Conservation (phyloP, 2,113 vertebrate species). For the Sinocyclocheilus anophthalmus region DNA sequence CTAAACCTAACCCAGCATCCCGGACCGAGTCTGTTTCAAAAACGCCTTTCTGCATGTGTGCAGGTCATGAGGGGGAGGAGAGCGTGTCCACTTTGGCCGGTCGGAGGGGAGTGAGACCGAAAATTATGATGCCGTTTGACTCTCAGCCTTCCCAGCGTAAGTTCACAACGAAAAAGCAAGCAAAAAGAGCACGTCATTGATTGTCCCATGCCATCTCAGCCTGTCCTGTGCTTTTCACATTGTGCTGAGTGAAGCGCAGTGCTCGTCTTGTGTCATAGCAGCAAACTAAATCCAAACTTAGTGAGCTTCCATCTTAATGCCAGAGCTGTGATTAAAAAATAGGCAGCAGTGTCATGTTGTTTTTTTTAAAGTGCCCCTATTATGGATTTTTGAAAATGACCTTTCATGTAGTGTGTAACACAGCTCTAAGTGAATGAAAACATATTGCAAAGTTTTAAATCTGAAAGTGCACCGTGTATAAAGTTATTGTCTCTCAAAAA, state of each 20-base stretch:
- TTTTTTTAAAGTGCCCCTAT: background rate
- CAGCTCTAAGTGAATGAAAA: no score
- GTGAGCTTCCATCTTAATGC: background rate
- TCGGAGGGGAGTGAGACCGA: constrained; percentile 93
- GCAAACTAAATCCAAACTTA: background rate
- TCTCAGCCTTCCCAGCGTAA: constrained; percentile 97
- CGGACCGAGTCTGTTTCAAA: background rate
- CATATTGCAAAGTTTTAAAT: no score
- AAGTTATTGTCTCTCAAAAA: no score
- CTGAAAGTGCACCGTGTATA: no score
- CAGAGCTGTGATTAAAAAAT: background rate
- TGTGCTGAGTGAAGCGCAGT: background rate
- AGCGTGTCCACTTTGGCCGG: constrained; percentile 94
- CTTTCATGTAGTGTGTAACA: no score
- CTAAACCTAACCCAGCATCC: constrained; percentile 3
- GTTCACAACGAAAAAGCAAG: constrained; percentile 62
- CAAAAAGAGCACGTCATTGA: background rate
- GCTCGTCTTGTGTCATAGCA: background rate
- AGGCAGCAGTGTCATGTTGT: background rate
- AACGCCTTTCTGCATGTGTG: constrained; percentile 31
- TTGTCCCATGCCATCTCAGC: background rate
- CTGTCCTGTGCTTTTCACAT: background rate
- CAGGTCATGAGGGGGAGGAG: constrained; percentile 96
- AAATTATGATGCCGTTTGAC: constrained; percentile 99
- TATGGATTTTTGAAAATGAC: no score